Evolutionary conservation across 2,797 vertebrate species (phyloP), one percentile per base, ranked within the genome.

Genomic region (Takifugu rubripes): DNA sequence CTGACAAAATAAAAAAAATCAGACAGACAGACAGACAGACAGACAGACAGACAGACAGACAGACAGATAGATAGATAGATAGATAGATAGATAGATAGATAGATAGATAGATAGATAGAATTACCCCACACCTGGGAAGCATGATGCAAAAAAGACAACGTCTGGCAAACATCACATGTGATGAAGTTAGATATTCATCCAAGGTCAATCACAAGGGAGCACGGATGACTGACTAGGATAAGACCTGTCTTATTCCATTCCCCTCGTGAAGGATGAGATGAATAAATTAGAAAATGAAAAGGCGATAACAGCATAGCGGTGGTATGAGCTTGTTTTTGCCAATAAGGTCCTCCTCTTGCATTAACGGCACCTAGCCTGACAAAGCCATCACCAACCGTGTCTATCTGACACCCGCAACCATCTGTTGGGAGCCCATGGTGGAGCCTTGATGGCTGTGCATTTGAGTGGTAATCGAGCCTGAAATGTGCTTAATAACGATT

Each of bases 401-500:
- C 73, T 79, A 77, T 78, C 76, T 73, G 82, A 80, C 77, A 80
- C 78, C 72, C 48, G 56, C 64, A 70, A 79, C 84, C 84, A 88
- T 87, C 86, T 88, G 86, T 79, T 86, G 65, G 76, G 74, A 85
- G 78, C 74, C 72, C 52, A 52, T 69, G 59, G 77, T 75, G 77
- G 76, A 87, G 83, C 81, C 79, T 68, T 82, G 86, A 87, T 86
- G 83, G 85, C 83, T 84, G 78, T 75, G 78, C 84, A 82, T 85
- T 83, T 82, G 68, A 79, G 82, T 75, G 86, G 81, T 90, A 90
- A 91, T 90, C 88, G 87, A 87, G 87, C 87, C 86, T 90, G 85
- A 90, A 90, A 89, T 91, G 84, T 87, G 83, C 89, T 89, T 90
- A 88, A 89, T 88, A 87, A 86, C 68, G 78, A 91, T 89, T 89